Base-by-base conservation (phyloP, 2,888 invertebrate species). In the Shargacucullia verbasci region DNA sequence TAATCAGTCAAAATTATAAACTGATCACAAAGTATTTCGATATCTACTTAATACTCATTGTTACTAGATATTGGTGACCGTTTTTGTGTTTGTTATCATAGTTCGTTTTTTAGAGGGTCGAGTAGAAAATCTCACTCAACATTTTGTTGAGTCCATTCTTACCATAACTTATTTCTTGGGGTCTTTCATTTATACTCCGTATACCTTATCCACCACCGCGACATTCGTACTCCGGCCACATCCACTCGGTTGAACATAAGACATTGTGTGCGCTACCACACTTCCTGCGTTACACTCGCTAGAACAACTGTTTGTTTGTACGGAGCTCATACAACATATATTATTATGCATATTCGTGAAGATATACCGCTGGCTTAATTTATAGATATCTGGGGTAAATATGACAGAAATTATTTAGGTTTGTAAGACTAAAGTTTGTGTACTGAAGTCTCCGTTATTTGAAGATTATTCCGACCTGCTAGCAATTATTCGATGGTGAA, bases 261-360 rank as follows among this genome's bases (percentile, higher is more conserved):
- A 92, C 91, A 87, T 86, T 86, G 85, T 82, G 86, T 82, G 77
- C 80, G 82, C 80, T 79, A 71, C 76, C 86, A 86, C 85, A 82
- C 88, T 89, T 88, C 89, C 89, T 84, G 86, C 79, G 80, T 79
- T 81, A 81, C 83, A 83, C 85, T 77, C 84, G 83, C 83, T 83
- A 83, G 87, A 91, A 89, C 92, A 91, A 92, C 92, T 91, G 92
- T 86, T 91, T 91, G 91, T 90, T 88, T 88, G 90, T 87, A 80
- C 82, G 82, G 82, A 83, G 71, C 82, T 84, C 83, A 81, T 82
- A 82, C 84, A 83, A 82, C 80, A 80, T 81, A 86, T 75, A 78
- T 76, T 77, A 76, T 81, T 79, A 83, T 84, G 82, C 84, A 83
- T 84, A 83, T 83, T 83, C 70, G 47, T 46, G 39, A 29, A 4